phyloP scores from a whole-genome alignment of 2,797 vertebrate species.

The Neopelma chrysocephalum region DNA sequence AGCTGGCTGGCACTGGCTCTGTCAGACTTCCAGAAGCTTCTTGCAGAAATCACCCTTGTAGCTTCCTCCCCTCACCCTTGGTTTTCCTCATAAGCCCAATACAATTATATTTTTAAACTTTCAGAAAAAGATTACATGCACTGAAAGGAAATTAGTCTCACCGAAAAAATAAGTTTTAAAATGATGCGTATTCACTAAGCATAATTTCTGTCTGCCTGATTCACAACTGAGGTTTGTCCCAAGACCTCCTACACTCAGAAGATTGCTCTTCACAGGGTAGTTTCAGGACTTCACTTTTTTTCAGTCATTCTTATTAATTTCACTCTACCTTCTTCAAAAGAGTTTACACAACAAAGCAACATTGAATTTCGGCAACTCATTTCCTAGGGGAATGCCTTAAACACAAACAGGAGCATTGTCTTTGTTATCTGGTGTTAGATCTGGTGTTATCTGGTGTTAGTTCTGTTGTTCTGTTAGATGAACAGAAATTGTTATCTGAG shows the following conservation, averaged over 20 bases:
- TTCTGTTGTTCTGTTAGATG: background rate
- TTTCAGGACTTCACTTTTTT: background rate
- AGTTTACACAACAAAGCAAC: background rate
- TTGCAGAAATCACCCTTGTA: background rate
- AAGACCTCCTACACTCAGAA: background rate
- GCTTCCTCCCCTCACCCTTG: fast-evolving
- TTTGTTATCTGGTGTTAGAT: background rate
- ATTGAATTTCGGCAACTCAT: background rate
- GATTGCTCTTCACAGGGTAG: background rate
- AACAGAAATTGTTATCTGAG: background rate
- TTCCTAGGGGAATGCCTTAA: background rate
- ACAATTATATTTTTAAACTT: background rate
- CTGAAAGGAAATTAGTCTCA: background rate
- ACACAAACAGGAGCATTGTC: background rate
- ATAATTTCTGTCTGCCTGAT: background rate
- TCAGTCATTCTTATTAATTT: background rate
- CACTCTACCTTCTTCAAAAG: background rate
- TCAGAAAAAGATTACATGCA: background rate
- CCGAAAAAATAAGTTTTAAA: background rate
- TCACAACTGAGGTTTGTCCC: background rate
- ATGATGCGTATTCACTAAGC: background rate
- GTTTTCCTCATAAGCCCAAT: background rate
- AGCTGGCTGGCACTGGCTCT: background rate
- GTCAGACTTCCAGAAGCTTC: background rate
- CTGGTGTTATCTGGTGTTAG: too few species aligned